Evolutionary conservation across 2,797 vertebrate species (phyloP), one percentile per base, ranked within the genome.

Genomic region (Aphelocoma californica): DNA sequence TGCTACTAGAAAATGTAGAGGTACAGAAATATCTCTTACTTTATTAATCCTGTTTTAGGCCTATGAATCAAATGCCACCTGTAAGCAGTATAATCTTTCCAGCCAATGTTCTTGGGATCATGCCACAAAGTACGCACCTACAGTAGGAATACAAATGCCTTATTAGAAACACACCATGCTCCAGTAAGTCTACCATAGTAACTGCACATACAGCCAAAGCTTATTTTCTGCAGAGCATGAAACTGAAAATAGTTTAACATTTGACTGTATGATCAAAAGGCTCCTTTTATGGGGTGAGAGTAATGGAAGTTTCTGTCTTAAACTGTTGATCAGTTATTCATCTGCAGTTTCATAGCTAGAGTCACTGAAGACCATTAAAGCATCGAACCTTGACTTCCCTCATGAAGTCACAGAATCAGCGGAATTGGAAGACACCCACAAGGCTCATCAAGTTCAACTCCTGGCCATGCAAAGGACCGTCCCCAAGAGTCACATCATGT

Each of bases 61-160:
- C 99, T 99, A 90, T 99, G 99, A 94, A 98, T 98, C 85, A 99
- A 99, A 94, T 99, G 99, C 99, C 99, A 99, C 98, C 99, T 98
- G 96, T 99, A 99, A 53, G 99, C 99, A 3, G 99, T 99, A 93
- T 99, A 99, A 98, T 99, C 99, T 92, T 99, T 99, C 99, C 99
- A 99, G 50, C 99, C 99, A 31, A 99, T 98, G 91, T 99, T 99
- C 96, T 99, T 99, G 62, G 99, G 99, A 97, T 99, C 99, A 2
- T 99, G 99, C 99, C 99, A 99, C 79, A 99, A 93, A 7, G 99
- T 99, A 20, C 98, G 98, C 32, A 99, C 99, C 99, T 99, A 86
- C 69, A 83, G 19, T 4, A 72, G 75, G 54, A 94, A 94, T 31
- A 95, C 14, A 93, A 84, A 89, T 4, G 6, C 9, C 18, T 32